Evolutionary conservation across 2,888 invertebrate species (phyloP), one percentile per base, ranked within the genome.

Genomic region (Heliconius sara): DNA sequence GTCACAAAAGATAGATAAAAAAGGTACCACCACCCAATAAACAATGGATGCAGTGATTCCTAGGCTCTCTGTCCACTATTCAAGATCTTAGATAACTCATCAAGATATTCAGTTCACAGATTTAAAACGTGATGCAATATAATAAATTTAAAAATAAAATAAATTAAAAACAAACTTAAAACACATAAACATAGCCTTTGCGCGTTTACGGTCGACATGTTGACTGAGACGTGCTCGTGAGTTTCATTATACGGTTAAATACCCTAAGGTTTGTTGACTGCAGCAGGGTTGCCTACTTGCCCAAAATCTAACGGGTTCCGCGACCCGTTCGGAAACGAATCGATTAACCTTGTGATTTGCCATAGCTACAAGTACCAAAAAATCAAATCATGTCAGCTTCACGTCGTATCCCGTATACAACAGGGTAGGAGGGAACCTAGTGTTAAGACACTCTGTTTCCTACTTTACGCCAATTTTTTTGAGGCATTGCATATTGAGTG

Each of bases 191-290:
- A 66, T 5, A 30, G n/a, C 6, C n/a, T 47, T 39, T 22, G 27
- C 43, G 73, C 73, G 66, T 76, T 76, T 81, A 78, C 77, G 72
- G 77, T 78, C 79, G 80, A 78, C 79, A 79, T 82, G 79, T 80
- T 78, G 81, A 75, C 75, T 63, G 82, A 84, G 85, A 91, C 89
- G 91, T 91, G 91, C 87, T 85, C 87, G 88, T 87, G 87, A 89
- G 90, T 88, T 87, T 81, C 90, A 89, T 92, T 89, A 90, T 87
- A 86, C 89, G 93, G 92, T 92, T 90, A 91, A 89, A 85, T 87
- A 93, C 91, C 92, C 86, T 83, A 84, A 85, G 86, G 88, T 89
- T 89, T 89, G 88, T 90, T 88, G 87, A 87, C 87, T 84, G 79
- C 82, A 68, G 77, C 77, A 82, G 83, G 80, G 81, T 57, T 81